Conservation (phyloP, 1,140 invertebrate genomes). For the Battus philenor region DNA sequence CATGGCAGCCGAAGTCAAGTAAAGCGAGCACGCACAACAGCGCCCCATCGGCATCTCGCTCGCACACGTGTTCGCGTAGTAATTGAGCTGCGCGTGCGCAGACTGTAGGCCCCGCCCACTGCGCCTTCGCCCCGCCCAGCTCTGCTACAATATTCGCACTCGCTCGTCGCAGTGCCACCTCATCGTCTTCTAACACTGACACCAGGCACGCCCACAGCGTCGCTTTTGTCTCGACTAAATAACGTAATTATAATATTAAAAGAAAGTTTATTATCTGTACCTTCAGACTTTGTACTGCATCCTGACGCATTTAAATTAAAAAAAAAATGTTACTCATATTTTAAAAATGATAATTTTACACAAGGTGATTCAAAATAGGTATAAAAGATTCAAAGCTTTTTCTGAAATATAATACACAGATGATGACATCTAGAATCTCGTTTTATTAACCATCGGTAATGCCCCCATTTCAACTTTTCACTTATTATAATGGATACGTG, state of each 20-base stretch:
- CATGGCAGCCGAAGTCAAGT: constrained; percentile 45
- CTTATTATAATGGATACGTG: too few relatives aligned
- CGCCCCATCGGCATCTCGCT: background rate
- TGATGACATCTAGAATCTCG: too few relatives aligned
- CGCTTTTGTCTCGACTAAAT: constrained; percentile 48
- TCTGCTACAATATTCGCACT: constrained; percentile 19
- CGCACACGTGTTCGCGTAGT: constrained; percentile 1
- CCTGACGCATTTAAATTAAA: too few relatives aligned
- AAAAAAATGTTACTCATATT: background rate
- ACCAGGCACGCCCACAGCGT: constrained; percentile 39
- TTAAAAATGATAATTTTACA: background rate
- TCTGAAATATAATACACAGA: too few relatives aligned
- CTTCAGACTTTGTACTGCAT: too few relatives aligned
- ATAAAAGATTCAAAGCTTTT: too few relatives aligned
- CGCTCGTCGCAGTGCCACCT: constrained; percentile 24
- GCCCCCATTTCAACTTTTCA: too few relatives aligned
- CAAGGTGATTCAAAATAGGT: constrained; percentile 4
- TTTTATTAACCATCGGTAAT: too few relatives aligned
- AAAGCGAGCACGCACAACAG: constrained; percentile 34
- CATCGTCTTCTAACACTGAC: constrained; percentile 49
- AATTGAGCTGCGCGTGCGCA: constrained; percentile 1
- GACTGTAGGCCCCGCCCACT: background rate
- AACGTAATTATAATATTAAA: too few relatives aligned
- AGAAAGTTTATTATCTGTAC: too few relatives aligned
- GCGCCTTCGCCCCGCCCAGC: background rate